Evolutionary conservation across 2,888 invertebrate genomes (phyloP).

Genomic region (Rapana venosa): DNA sequence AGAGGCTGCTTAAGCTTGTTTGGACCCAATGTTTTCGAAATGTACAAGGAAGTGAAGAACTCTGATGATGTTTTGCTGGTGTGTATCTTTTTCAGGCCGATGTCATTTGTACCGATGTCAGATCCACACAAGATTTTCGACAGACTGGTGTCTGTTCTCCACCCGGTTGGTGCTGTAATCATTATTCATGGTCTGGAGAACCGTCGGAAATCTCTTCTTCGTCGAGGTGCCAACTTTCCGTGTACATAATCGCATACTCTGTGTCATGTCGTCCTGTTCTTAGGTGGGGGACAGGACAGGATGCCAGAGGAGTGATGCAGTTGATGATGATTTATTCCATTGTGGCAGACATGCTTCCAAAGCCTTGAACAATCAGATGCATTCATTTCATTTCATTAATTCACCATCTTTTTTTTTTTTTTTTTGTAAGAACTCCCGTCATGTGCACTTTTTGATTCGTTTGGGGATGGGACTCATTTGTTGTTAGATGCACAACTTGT

Average conservation of each 20-base stretch:
- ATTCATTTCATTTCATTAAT: background rate
- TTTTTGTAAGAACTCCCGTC: background rate
- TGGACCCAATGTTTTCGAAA: too few relatives aligned
- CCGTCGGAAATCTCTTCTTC: background rate
- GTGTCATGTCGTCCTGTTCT: background rate
- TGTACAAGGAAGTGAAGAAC: too few relatives aligned
- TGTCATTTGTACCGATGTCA: too few relatives aligned
- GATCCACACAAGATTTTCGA: too few relatives aligned
- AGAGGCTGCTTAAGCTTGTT: too few relatives aligned
- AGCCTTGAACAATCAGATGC: conserved; percentile 36
- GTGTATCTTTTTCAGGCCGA: too few relatives aligned
- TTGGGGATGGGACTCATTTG: background rate
- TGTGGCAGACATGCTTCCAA: conserved; percentile 22
- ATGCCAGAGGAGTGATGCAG: background rate
- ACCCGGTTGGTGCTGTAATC: conserved; percentile 22
- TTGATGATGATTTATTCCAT: background rate
- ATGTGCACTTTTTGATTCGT: background rate
- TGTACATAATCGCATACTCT: background rate
- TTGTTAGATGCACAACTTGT: conserved; percentile 20
- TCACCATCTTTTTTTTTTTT: background rate
- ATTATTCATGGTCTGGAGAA: background rate
- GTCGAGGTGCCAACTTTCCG: background rate
- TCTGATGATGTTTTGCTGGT: too few relatives aligned
- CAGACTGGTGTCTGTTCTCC: background rate
- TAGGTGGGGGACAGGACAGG: background rate